Evolutionary conservation across 2,113 vertebrate species (phyloP), one percentile per base, ranked within the genome.

Genomic region (Tyto alba): DNA sequence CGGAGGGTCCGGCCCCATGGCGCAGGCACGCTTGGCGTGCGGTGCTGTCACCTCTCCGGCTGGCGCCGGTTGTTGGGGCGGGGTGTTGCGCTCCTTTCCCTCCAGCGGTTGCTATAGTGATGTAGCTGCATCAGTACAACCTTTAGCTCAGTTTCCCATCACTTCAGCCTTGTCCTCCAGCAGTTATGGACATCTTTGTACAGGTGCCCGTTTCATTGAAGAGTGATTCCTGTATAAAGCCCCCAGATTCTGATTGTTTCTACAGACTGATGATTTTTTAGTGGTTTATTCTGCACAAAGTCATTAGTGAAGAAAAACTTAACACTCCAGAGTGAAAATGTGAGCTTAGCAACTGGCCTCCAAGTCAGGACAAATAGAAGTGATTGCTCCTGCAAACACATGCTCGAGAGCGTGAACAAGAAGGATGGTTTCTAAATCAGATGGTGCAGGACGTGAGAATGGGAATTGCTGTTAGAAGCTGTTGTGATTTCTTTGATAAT

Each of bases 21-120:
- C 1, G 21, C 0, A 1, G 55, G 10, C 40, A 16, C 18, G 2
- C 21, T 30, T 11, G 2, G 48, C 5, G 57, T 16, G 56, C 1
- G 1, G 47, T 22, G 50, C 47, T 32, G 22, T 34, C 47, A 16
- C 60, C 26, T 8, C 57, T 69, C 21, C 1, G 8, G 36, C 47
- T 25, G 71, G 48, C 4, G 2, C 62, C 2, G 3, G n/a, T 23
- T n/a, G 47, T 71, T 63, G 9, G 3, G 14, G 27, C 5, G 9
- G 52, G 62, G 19, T 32, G 80, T 72, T 10, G 3, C 64, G 10
- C 75, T 48, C 2, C 0, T 23, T 63, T 36, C 32, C 80, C 75
- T 59, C 69, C 25, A 2, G 29, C 48, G 8, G 48, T 29, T 56
- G 69, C 75, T 47, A 4, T 30, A 48, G 68, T 27, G 63, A 38